A percentile compares a stretch with the other conserved stretches of the same genome.
phyloP scores from a whole-genome alignment of 2,113 vertebrate genomes.

The Malurus elegans region DNA sequence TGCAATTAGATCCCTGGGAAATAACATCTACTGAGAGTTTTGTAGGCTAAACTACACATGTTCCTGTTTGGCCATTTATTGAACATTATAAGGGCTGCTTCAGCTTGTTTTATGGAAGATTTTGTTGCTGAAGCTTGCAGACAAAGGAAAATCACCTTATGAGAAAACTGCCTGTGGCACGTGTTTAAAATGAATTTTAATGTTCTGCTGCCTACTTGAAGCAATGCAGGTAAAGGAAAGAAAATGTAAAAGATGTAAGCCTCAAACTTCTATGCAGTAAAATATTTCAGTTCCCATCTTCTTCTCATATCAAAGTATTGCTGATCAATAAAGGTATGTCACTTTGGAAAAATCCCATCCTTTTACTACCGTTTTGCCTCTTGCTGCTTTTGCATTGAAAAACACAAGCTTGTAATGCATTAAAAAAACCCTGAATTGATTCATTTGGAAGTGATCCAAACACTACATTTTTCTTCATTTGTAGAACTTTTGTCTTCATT shows the following conservation, averaged over 20 bases:
- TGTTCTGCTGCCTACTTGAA: background rate
- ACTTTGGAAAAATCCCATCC: background rate
- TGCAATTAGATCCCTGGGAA: background rate
- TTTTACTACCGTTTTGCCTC: background rate
- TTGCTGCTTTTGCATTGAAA: background rate
- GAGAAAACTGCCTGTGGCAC: background rate
- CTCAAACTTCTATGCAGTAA: background rate
- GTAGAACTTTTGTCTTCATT: conserved; percentile 9
- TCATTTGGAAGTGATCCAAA: conserved; percentile 38
- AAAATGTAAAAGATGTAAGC: background rate
- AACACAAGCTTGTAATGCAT: background rate
- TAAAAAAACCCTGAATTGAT: background rate
- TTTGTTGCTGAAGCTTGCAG: background rate
- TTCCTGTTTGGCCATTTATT: background rate
- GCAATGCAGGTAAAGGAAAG: background rate
- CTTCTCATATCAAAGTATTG: background rate
- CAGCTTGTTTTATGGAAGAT: background rate
- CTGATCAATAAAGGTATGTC: background rate
- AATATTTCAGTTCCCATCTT: background rate
- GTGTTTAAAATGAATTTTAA: background rate
- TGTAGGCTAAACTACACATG: background rate
- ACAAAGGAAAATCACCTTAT: background rate
- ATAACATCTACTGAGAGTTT: background rate
- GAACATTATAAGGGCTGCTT: background rate
- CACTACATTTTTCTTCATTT: conserved; percentile 46